phyloP scores from a whole-genome alignment of 1,140 invertebrate species.

The Eupristina koningsbergeri region DNA sequence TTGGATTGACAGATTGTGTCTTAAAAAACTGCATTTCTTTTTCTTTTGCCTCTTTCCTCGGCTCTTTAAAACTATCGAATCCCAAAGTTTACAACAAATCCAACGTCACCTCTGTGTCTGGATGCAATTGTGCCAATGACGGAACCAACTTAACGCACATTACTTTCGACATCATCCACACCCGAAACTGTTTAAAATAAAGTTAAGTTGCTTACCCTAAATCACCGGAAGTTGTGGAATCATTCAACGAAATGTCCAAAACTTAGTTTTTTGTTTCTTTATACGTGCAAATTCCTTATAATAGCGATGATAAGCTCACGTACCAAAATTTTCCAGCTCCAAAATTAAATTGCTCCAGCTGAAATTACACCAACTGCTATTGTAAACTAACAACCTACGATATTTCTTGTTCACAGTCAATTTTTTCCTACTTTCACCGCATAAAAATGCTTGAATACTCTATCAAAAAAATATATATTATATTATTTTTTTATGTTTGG shows the following conservation, averaged over 20 bases:
- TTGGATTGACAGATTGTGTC: conserved; percentile 2
- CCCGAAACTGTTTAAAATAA: background rate
- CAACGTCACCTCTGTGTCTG: background rate
- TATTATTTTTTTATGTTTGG: too few relatives aligned
- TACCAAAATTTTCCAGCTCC: background rate
- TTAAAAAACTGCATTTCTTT: background rate
- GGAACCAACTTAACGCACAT: background rate
- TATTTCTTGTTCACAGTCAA: background rate
- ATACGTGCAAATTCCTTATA: background rate
- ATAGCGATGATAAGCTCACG: background rate
- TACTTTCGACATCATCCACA: background rate
- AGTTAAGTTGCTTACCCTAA: background rate
- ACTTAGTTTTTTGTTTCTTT: background rate
- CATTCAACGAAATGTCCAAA: background rate
- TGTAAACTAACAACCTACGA: background rate
- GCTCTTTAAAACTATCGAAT: background rate
- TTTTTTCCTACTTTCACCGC: background rate
- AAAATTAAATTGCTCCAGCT: background rate
- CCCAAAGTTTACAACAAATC: too few relatives aligned
- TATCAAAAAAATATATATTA: too few relatives aligned
- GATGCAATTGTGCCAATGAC: background rate
- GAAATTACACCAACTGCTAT: background rate
- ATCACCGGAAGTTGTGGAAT: background rate
- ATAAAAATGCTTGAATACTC: background rate
- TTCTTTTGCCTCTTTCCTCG: background rate